Evolutionary conservation across 2,113 vertebrate species (phyloP).

Genomic region (Furnarius figulus): DNA sequence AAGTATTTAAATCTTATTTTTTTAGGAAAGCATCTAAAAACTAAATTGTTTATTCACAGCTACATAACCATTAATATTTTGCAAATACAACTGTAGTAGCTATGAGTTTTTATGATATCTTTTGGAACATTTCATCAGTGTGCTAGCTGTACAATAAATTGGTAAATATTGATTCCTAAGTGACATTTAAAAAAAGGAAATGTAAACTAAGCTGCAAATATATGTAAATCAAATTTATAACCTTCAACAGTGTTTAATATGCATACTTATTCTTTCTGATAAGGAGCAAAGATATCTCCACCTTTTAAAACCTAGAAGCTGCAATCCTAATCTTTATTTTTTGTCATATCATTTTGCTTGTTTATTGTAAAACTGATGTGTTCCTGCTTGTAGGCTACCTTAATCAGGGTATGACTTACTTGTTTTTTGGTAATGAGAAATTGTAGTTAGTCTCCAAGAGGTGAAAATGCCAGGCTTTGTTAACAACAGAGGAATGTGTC

Average conservation of each 20-base stretch:
- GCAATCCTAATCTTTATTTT: neutral
- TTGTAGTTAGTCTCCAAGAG: neutral
- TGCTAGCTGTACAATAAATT: neutral
- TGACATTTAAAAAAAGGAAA: neutral
- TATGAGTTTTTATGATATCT: neutral
- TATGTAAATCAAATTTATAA: neutral
- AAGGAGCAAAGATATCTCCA: neutral
- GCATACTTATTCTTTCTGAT: neutral
- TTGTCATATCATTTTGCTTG: neutral
- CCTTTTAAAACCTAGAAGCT: neutral
- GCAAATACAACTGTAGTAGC: neutral
- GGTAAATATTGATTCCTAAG: slow-evolving; percentile 9
- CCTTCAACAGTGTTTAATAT: neutral
- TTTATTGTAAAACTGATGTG: neutral
- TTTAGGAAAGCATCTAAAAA: neutral
- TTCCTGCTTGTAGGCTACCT: neutral
- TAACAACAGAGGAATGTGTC: neutral
- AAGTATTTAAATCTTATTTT: neutral
- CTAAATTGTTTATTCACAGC: neutral
- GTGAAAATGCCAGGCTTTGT: neutral
- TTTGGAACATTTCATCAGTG: neutral
- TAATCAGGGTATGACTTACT: neutral
- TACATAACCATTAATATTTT: neutral
- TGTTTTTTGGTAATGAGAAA: neutral
- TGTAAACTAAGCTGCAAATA: neutral